A percentile compares a stretch with the other conserved stretches of the same genome.
These are phyloP conservation scores for Charaxes varanes DNA, from an alignment of 1,140 invertebrate genomes.

Conservation along the genomic window DNA sequence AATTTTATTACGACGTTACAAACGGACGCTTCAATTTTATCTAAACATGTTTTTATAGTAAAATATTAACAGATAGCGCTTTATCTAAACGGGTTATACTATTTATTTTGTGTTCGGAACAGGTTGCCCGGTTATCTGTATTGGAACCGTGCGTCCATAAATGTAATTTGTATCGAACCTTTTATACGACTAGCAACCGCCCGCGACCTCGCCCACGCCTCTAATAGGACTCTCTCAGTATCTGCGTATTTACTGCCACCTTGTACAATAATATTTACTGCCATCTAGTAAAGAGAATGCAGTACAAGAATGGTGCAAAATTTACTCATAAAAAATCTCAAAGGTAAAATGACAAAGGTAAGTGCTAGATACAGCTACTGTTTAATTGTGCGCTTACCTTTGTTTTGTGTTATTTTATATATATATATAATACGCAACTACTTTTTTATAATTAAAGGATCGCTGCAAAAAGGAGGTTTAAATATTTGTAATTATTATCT, in stretches of 20 bases:
- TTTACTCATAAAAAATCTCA: constrained; percentile 6
- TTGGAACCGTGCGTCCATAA: constrained; percentile 50
- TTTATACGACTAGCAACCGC: constrained; percentile 21
- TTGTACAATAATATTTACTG: constrained; percentile 11
- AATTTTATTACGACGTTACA: not conserved
- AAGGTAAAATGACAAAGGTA: not conserved
- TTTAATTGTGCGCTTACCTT: no score
- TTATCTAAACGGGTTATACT: constrained; percentile 64
- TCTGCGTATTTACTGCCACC: constrained; percentile 14
- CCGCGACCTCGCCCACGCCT: constrained; percentile 25
- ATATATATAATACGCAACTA: no score
- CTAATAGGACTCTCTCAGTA: constrained; percentile 20
- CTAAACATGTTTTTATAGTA: not conserved
- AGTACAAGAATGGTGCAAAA: constrained; percentile 5
- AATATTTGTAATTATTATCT: no score
- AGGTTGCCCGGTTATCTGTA: constrained; percentile 58
- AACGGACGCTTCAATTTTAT: no score
- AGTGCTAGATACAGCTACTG: no score
- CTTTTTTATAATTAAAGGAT: no score
- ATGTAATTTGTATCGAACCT: constrained; percentile 58
- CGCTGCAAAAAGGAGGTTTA: no score
- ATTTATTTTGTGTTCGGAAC: constrained; percentile 63
- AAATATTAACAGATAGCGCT: constrained; percentile 63
- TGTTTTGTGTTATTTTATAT: no score
- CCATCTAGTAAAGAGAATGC: constrained; percentile 10